Evolutionary conservation across 2,888 invertebrate species (phyloP).

Genomic region (Ormyrus pomaceus): DNA sequence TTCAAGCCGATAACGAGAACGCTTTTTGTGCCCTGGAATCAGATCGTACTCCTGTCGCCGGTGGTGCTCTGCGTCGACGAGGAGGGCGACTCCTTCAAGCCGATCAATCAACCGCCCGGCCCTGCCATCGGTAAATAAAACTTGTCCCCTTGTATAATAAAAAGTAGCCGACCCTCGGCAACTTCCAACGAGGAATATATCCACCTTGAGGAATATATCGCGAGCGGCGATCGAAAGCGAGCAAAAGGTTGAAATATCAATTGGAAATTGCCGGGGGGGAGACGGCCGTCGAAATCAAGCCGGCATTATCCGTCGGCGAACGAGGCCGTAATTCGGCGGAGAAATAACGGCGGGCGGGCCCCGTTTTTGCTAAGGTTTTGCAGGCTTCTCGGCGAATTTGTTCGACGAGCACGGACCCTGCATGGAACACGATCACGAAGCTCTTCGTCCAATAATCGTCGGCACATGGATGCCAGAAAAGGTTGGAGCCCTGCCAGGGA

Average conservation of each 20-base stretch:
- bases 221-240: slow-evolving; percentile 31
- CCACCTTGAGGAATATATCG: not conserved
- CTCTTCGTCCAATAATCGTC: slow-evolving; percentile 89
- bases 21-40: slow-evolving; percentile 98
- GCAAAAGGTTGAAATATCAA: not conserved
- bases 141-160: not conserved
- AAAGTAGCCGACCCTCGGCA: not conserved
- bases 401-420: slow-evolving; percentile 81
- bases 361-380: slow-evolving; percentile 76
- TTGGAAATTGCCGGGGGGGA: too few species aligned
- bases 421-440: slow-evolving; percentile 90
- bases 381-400: slow-evolving; percentile 78
- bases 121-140: slow-evolving; percentile 72
- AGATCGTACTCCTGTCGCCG: slow-evolving; percentile 94
- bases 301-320: too few species aligned
- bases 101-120: slow-evolving; percentile 71
- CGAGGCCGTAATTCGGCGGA: too few species aligned
- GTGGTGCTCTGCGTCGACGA: slow-evolving; percentile 89
- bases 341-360: not conserved
- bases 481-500: slow-evolving; percentile 88
- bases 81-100: slow-evolving; percentile 69
- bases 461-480: slow-evolving; percentile 95
- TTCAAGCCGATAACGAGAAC: slow-evolving; percentile 92
- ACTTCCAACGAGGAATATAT: slow-evolving; percentile 21
- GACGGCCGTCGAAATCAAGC: too few species aligned